These are phyloP conservation scores for Thalassarche chlororhynchos DNA, from an alignment of 2,113 vertebrate genomes.

Conservation along the genomic window DNA sequence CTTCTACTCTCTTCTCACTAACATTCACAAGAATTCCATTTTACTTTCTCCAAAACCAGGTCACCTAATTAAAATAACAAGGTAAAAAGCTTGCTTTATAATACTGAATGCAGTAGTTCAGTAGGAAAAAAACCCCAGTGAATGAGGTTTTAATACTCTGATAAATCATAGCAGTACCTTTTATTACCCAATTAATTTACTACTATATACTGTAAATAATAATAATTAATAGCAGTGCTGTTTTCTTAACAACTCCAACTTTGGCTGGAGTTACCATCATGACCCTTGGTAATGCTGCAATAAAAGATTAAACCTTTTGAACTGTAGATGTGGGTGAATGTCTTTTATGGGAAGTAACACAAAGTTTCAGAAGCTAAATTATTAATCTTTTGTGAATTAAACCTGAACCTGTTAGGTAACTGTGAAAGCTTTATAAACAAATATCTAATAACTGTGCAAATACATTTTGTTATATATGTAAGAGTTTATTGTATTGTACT, in stretches of 20 bases:
- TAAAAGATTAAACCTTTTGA: background rate
- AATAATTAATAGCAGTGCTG: conserved; percentile 2
- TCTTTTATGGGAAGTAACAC: background rate
- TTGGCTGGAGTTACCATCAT: background rate
- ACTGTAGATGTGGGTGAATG: background rate
- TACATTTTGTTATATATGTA: background rate
- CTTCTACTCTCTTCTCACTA: background rate
- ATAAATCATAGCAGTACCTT: conserved; percentile 21
- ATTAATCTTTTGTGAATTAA: background rate
- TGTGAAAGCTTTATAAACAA: background rate
- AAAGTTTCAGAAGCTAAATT: background rate
- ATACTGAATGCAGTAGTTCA: background rate
- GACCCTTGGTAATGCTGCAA: background rate
- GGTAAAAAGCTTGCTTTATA: background rate
- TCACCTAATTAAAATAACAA: background rate
- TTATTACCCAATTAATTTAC: conserved; percentile 35
- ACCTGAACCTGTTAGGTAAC: background rate
- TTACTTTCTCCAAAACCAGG: background rate
- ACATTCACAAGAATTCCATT: background rate
- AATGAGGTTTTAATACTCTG: conserved; percentile 30
- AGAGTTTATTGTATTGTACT: background rate
- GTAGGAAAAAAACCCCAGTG: background rate
- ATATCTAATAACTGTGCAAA: background rate
- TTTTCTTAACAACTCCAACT: background rate
- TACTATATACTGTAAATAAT: background rate